These are phyloP conservation scores for Neodiprion virginianus DNA, from an alignment of 1,140 invertebrate species.

Conservation along the genomic window DNA sequence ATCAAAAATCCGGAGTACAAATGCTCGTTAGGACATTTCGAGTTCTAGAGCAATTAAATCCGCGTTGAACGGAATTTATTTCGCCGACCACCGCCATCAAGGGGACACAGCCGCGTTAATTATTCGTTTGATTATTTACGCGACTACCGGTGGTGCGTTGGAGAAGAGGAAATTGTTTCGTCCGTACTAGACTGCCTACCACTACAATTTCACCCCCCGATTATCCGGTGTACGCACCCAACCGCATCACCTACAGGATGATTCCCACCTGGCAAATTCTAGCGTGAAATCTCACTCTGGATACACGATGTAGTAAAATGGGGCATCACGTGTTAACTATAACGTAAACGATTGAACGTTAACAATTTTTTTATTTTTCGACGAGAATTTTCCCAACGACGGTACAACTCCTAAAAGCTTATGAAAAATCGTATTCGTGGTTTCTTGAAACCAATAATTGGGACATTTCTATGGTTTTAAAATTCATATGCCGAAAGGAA, in stretches of 20 bases:
- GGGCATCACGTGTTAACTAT: too few relatives aligned
- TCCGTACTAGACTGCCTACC: not conserved
- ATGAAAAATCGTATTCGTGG: too few relatives aligned
- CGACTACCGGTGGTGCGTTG: not conserved
- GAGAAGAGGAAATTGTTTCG: not conserved
- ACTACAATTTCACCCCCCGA: not conserved
- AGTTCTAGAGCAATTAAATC: not conserved
- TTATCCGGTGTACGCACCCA: not conserved
- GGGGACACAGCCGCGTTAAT: not conserved
- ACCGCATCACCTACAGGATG: not conserved
- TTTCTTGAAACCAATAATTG: too few relatives aligned
- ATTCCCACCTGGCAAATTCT: not conserved
- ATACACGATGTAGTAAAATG: too few relatives aligned
- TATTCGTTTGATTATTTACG: constrained; percentile 1
- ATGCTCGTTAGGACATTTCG: not conserved
- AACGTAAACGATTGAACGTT: too few relatives aligned
- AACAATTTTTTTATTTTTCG: too few relatives aligned
- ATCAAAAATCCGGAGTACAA: not conserved
- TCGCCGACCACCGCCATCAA: not conserved
- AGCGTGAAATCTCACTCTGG: not conserved
- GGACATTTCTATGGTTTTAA: too few relatives aligned
- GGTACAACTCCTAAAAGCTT: too few relatives aligned
- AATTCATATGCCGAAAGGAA: too few relatives aligned
- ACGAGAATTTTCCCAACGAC: too few relatives aligned
- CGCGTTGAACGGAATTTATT: not conserved